These are phyloP conservation scores for Leptinotarsa texana DNA, from an alignment of 1,140 invertebrate species.

Conservation along the genomic window DNA sequence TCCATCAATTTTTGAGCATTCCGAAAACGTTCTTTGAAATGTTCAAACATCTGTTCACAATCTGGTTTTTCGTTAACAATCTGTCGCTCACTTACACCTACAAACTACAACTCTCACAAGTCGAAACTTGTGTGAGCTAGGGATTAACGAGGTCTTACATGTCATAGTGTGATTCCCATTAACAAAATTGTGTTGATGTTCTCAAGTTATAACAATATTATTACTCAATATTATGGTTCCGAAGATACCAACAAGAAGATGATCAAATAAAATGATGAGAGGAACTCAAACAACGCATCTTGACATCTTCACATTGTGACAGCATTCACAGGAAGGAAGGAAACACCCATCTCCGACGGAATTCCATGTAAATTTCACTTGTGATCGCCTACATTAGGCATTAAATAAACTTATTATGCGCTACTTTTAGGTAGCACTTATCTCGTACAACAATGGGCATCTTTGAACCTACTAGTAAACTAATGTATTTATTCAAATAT, in stretches of 20 bases:
- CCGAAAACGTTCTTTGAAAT: too few relatives aligned
- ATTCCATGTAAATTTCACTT: conserved; percentile 32
- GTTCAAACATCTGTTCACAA: too few relatives aligned
- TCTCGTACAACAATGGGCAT: conserved; percentile 46
- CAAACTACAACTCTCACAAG: too few relatives aligned
- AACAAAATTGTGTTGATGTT: too few relatives aligned
- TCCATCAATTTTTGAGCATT: too few relatives aligned
- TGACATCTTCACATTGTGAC: not conserved
- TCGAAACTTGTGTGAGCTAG: too few relatives aligned
- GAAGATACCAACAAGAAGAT: not conserved
- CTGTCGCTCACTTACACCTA: too few relatives aligned
- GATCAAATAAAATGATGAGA: not conserved
- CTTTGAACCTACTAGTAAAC: conserved; percentile 45
- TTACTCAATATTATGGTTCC: not conserved
- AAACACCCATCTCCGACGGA: conserved; percentile 15
- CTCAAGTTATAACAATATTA: too few relatives aligned
- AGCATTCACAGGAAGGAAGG: too few relatives aligned
- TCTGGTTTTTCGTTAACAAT: too few relatives aligned
- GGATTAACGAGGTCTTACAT: too few relatives aligned
- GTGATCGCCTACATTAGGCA: conserved; percentile 30
- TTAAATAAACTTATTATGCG: conserved; percentile 42
- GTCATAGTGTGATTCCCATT: too few relatives aligned
- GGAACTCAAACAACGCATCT: not conserved
- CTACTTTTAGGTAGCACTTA: conserved; percentile 51
- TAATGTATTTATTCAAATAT: conserved; percentile 49